Percentiles rank a stretch among this genome's conserved stretches.
These are phyloP conservation scores for Gryllus longicercus DNA, from an alignment of 2,888 invertebrate species.

Conservation along the genomic window DNA sequence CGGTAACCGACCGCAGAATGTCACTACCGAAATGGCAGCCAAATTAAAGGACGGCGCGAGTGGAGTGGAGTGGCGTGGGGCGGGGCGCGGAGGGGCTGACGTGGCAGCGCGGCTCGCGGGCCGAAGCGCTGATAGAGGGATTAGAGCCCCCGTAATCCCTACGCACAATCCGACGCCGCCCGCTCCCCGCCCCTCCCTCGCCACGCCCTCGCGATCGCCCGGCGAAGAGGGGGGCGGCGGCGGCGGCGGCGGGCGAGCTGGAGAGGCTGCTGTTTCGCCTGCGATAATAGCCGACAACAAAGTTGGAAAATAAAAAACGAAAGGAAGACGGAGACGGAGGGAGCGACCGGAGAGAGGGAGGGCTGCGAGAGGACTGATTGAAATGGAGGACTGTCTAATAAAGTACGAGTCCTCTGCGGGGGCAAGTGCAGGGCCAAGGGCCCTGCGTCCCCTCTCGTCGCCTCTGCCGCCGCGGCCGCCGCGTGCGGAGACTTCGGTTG, in stretches of 20 bases:
- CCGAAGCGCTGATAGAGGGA: slow-evolving; percentile 29
- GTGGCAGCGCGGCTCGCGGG: background rate
- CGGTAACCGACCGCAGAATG: background rate
- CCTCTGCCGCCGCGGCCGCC: background rate
- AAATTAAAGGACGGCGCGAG: background rate
- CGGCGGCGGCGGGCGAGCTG: background rate
- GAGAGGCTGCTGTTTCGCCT: background rate
- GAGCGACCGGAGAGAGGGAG: background rate
- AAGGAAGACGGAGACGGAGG: background rate
- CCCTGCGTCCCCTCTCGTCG: background rate
- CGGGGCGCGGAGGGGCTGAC: background rate
- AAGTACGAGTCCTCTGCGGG: background rate
- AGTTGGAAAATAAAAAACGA: slow-evolving; percentile 1
- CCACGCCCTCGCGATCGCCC: background rate
- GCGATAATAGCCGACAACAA: slow-evolving; percentile 17
- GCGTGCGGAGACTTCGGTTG: background rate
- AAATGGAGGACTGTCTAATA: slow-evolving; percentile 17
- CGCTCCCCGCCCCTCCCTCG: background rate
- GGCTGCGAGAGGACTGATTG: slow-evolving; percentile 6
- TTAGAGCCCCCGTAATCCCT: slow-evolving; percentile 30
- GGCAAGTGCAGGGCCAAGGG: slow-evolving; percentile 3
- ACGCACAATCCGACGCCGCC: slow-evolving; percentile 23
- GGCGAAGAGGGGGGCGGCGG: background rate
- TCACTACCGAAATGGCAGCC: background rate
- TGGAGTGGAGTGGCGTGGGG: background rate